Evolutionary conservation across 2,113 vertebrate genomes (phyloP).

Genomic region (Progne subis): DNA sequence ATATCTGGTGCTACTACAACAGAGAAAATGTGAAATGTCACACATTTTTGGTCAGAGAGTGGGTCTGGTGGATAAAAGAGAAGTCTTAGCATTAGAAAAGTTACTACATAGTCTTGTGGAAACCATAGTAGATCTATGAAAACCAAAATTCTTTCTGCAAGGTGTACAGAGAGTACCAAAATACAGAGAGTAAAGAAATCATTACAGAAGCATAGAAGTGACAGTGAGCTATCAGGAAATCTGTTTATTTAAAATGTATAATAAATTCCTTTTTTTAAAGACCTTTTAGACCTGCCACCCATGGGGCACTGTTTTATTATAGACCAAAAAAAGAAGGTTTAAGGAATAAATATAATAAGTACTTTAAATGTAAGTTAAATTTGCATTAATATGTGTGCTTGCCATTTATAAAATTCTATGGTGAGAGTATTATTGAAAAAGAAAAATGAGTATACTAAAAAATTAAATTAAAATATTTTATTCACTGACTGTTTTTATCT

Average conservation of each 20-base stretch:
- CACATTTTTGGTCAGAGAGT: not conserved
- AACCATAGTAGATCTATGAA: not conserved
- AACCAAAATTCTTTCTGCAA: not conserved
- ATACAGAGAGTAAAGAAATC: not conserved
- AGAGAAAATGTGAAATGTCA: not conserved
- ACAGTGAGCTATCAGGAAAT: not conserved
- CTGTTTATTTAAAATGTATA: not conserved
- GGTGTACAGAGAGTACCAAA: no score
- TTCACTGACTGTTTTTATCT: not conserved
- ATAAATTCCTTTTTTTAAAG: not conserved
- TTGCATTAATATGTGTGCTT: not conserved
- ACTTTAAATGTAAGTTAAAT: not conserved
- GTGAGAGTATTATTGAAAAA: not conserved
- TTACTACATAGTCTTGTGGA: not conserved
- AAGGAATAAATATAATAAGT: not conserved
- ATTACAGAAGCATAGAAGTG: not conserved
- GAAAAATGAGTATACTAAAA: not conserved
- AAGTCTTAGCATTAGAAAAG: not conserved
- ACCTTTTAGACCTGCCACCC: accelerated
- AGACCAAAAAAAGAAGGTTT: not conserved
- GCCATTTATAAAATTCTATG: not conserved
- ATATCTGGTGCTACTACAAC: not conserved
- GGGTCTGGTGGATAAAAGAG: not conserved
- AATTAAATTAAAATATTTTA: not conserved
- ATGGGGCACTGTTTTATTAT: accelerated